Percentiles rank a stretch among this genome's conserved stretches.
Conservation (phyloP, 2,113 vertebrate species). For the Cricetomys ansorgei region DNA sequence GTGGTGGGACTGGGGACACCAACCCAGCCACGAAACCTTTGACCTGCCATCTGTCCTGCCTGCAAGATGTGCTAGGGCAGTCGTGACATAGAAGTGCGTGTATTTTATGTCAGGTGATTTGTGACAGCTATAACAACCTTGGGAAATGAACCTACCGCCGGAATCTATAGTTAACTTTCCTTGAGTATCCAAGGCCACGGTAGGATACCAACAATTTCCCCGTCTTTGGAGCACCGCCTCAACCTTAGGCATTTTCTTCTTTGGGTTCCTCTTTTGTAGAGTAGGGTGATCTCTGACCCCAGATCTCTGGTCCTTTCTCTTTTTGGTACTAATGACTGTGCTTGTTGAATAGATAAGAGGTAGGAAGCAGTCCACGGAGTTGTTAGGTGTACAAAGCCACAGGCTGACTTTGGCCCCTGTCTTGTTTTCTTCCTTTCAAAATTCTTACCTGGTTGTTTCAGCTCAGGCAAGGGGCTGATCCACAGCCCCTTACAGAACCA, state of each 20-base stretch:
- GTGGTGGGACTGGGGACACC: too few relatives aligned
- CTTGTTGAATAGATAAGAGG: not conserved
- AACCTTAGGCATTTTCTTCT: not conserved
- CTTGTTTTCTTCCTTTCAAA: not conserved
- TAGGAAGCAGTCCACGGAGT: not conserved
- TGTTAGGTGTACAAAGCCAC: not conserved
- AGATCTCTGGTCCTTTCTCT: not conserved
- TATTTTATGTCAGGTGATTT: not conserved
- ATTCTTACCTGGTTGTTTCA: not conserved
- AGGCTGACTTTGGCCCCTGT: not conserved
- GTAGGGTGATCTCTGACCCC: not conserved
- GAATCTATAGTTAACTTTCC: not conserved
- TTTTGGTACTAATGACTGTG: not conserved
- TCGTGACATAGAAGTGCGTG: too few relatives aligned
- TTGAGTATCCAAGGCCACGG: not conserved
- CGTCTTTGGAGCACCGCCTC: not conserved
- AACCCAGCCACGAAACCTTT: too few relatives aligned
- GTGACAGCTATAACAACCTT: too few relatives aligned
- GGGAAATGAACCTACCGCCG: not conserved
- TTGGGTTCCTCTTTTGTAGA: not conserved
- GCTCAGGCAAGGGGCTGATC: not conserved
- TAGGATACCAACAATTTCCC: not conserved
- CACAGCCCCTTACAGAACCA: not conserved
- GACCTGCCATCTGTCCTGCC: too few relatives aligned
- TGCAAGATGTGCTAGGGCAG: too few relatives aligned